These are phyloP conservation scores for Pomacea maculata DNA, from an alignment of 1,140 invertebrate species.

Conservation along the genomic window DNA sequence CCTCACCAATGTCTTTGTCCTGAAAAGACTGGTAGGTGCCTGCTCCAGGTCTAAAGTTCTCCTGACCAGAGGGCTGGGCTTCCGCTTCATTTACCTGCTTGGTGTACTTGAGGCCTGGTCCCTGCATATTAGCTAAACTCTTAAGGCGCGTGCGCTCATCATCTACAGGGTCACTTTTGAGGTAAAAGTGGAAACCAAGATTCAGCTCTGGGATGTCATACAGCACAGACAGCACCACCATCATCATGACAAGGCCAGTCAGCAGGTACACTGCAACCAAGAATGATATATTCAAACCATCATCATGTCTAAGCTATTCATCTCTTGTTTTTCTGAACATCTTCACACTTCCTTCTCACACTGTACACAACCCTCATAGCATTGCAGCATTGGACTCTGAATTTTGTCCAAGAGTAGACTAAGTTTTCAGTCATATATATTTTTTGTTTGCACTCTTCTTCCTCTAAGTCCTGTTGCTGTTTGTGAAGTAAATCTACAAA, in stretches of 20 bases:
- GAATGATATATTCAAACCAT: background rate
- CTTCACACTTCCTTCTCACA: no score
- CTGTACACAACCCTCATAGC: no score
- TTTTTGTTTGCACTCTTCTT: no score
- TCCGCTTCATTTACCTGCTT: conserved; percentile 52
- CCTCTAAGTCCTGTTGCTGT: no score
- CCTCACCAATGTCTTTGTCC: conserved; percentile 33
- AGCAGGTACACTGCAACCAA: conserved; percentile 76
- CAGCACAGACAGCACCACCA: conserved; percentile 82
- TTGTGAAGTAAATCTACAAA: no score
- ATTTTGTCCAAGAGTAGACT: no score
- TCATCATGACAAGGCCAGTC: conserved; percentile 82
- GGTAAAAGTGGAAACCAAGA: conserved; percentile 79
- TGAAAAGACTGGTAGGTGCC: conserved; percentile 30
- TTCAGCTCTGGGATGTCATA: conserved; percentile 89
- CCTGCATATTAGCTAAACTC: background rate
- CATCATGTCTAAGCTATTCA: background rate
- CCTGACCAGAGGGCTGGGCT: conserved; percentile 11
- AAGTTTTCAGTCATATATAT: no score
- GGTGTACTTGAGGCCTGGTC: conserved; percentile 47
- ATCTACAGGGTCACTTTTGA: conserved; percentile 73
- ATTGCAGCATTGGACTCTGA: no score
- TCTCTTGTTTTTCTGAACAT: no score
- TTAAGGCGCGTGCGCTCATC: conserved; percentile 52
- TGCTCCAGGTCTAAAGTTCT: conserved; percentile 10